Conservation (phyloP, 2,113 vertebrate species). For the Opisthocomus hoazin region DNA sequence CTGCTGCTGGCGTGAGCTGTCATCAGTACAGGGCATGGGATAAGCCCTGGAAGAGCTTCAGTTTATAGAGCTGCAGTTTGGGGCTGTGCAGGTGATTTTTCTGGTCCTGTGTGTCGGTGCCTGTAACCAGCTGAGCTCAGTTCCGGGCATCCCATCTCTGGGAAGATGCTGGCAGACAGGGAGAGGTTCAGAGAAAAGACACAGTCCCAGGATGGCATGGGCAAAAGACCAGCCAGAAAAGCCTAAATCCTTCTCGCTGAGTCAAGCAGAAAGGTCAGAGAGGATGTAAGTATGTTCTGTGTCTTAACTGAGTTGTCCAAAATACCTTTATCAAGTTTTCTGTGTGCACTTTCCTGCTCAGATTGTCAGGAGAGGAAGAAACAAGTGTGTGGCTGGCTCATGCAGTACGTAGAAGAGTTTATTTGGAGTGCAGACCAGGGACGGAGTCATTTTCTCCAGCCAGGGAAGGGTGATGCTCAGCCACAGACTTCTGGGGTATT, state of each 20-base stretch:
- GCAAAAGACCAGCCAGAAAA: background rate
- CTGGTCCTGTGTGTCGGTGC: rapidly evolving
- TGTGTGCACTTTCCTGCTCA: background rate
- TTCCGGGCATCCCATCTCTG: background rate
- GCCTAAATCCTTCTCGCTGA: background rate
- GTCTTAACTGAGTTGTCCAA: background rate
- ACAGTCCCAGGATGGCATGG: background rate
- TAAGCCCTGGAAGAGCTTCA: background rate
- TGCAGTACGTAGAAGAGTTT: background rate
- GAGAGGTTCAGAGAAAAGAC: background rate
- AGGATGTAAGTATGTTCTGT: background rate
- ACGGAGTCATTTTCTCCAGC: background rate
- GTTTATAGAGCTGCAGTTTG: background rate
- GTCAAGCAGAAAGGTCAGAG: background rate
- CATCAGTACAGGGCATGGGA: background rate
- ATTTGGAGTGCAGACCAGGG: background rate
- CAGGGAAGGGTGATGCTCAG: background rate
- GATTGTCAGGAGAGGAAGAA: background rate
- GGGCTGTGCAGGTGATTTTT: background rate
- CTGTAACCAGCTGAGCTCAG: background rate
- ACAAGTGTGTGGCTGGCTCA: background rate
- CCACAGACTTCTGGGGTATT: background rate
- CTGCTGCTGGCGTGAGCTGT: background rate
- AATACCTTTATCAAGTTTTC: background rate
- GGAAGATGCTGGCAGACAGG: background rate